Base-by-base conservation (phyloP, 2,113 vertebrate species). In the Clarias batrachus region DNA sequence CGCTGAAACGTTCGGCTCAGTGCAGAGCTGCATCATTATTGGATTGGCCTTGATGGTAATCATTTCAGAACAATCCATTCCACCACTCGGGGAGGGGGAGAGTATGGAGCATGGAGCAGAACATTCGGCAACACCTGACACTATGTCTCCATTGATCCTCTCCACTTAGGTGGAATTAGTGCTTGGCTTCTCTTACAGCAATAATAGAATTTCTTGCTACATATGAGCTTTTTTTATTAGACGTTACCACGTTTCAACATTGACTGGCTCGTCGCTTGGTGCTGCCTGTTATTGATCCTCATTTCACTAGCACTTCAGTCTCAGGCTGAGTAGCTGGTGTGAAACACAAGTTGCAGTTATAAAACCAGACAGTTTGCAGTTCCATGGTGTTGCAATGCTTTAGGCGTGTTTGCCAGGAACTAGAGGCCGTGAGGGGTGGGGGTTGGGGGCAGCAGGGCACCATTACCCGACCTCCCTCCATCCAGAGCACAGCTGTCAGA, bases 1-100 rank as follows among this genome's bases (percentile, higher is more conserved):
- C 0, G 33, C 54, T 74, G 83, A 66, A 86, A 86, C 13, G 23
- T 84, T 84, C 23, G 27, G 63, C 76, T 70, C 76, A 86, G 76
- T 14, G 7, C 56, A 48, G 85, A 86, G 79, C 86, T 87, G 88
- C 83, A 87, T 65, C 85, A 85, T 89, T 89, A 89, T 87, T 89
- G 85, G 86, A 89, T 81, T 87, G 85, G 85, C 88, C 88, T 89
- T 87, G 88, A 89, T 83, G 84, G 88, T 87, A 86, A 89, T 89
- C 80, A 85, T 87, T 89, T 87, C 70, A 57, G 85, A 71, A 85
- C 85, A 89, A 87, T 87, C 88, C 88, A 89, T 87, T 89, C 59
- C 70, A 59, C 82, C 63, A 68, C 66, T 57, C 33, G 2, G 63
- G 71, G 27, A 10, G 71, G 86, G 85, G 88, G 81, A 48, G 48